Evolutionary conservation across 2,888 invertebrate species (phyloP).

Genomic region (Cyrtodaria siliqua): DNA sequence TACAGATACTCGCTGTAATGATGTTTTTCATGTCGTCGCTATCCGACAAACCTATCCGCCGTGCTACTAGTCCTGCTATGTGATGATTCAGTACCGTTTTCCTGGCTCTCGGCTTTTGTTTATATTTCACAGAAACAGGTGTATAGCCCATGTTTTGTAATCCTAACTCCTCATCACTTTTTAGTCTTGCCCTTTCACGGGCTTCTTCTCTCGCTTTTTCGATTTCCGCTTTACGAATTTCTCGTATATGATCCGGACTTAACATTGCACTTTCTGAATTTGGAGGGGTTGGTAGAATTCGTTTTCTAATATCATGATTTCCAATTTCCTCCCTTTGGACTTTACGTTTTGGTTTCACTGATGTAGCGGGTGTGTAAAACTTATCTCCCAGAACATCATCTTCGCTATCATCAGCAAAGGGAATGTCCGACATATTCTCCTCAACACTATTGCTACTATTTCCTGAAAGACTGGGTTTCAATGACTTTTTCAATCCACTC

Average conservation of each 20-base stretch:
- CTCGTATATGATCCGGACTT: slow-evolving; percentile 85
- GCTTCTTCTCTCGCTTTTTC: slow-evolving; percentile 87
- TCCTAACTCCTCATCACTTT: slow-evolving; percentile 91
- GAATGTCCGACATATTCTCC: slow-evolving; percentile 76
- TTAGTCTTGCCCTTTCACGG: slow-evolving; percentile 89
- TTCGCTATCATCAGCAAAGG: slow-evolving; percentile 82
- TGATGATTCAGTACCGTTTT: slow-evolving; percentile 29
- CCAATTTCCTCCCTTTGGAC: slow-evolving; percentile 43
- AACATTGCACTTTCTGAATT: slow-evolving; percentile 76
- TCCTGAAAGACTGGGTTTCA: slow-evolving; percentile 58
- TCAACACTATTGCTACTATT: slow-evolving; percentile 61
- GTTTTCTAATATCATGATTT: slow-evolving; percentile 65
- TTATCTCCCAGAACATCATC: slow-evolving; percentile 69
- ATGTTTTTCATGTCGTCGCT: slow-evolving; percentile 67
- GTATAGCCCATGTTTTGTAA: slow-evolving; percentile 64
- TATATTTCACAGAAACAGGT: slow-evolving; percentile 37
- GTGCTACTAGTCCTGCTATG: slow-evolving; percentile 60
- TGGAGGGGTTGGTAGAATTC: slow-evolving; percentile 75
- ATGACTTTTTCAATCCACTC: slow-evolving; percentile 61
- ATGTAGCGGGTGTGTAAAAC: slow-evolving; percentile 80
- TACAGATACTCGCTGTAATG: slow-evolving; percentile 31
- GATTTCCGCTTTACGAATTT: slow-evolving; percentile 70
- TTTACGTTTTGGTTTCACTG: slow-evolving; percentile 71
- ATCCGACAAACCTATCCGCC: slow-evolving; percentile 69
- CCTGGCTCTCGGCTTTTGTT: slow-evolving; percentile 28